Conservation (phyloP, 1,140 invertebrate species). For the Microvelia longipes region DNA sequence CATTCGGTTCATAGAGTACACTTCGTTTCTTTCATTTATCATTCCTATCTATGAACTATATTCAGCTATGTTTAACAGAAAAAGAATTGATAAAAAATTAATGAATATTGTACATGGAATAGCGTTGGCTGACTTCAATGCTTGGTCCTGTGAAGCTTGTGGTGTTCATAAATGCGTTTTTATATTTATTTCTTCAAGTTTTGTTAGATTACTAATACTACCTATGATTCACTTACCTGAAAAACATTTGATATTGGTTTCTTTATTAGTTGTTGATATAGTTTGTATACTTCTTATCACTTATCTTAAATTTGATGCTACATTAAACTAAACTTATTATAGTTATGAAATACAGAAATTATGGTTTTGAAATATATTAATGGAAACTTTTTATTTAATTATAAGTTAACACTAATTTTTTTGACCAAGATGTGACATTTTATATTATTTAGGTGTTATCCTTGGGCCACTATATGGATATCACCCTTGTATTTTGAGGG, state of each 20-base stretch:
- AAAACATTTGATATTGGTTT: not conserved
- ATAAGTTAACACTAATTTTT: too few relatives aligned
- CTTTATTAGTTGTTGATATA: not conserved
- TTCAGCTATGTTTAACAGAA: not conserved
- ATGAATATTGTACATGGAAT: not conserved
- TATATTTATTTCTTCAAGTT: not conserved
- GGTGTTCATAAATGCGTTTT: not conserved
- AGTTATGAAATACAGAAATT: too few relatives aligned
- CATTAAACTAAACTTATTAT: too few relatives aligned
- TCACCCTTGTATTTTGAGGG: too few relatives aligned
- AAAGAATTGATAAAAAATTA: not conserved
- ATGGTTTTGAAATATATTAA: too few relatives aligned
- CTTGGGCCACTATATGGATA: too few relatives aligned
- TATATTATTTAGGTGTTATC: too few relatives aligned
- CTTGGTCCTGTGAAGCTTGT: not conserved
- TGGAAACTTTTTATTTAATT: too few relatives aligned
- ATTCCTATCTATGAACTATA: not conserved
- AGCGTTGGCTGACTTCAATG: not conserved
- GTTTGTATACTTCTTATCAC: not conserved
- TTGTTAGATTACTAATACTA: not conserved
- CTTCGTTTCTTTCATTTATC: not conserved
- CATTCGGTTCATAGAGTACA: not conserved
- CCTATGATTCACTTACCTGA: not conserved
- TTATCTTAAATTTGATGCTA: too few relatives aligned
- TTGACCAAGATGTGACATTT: too few relatives aligned